These are phyloP conservation scores for Gasterosteus aculeatus DNA, from an alignment of 2,113 vertebrate genomes.

Conservation along the genomic window DNA sequence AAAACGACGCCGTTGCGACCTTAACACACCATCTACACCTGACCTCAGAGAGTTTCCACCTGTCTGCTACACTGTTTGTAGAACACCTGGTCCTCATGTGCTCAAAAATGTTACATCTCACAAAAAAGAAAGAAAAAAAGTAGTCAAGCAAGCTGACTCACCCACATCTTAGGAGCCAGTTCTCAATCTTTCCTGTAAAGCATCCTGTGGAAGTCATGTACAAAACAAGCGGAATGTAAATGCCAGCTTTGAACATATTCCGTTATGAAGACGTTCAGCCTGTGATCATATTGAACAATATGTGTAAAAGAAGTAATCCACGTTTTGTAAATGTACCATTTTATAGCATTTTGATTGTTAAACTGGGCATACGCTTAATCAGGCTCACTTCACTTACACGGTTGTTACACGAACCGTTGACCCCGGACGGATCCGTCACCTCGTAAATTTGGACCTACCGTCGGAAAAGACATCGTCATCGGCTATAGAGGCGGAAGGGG, in stretches of 20 bases:
- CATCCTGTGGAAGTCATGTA: conserved; percentile 77
- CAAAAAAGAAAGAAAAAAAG: conserved; percentile 11
- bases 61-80: conserved; percentile 18
- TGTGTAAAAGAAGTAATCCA: not conserved
- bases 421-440: not conserved
- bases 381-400: not conserved
- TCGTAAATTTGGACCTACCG: conserved; percentile 69
- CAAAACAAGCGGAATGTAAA: not conserved
- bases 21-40: conserved; percentile 42
- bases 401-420: not conserved
- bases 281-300: not conserved
- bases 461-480: conserved; percentile 84
- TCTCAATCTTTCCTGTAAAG: conserved; percentile 80
- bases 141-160: conserved; percentile 68
- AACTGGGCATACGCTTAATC: not conserved
- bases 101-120: conserved; percentile 4
- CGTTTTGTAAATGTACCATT: not conserved
- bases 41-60: conserved; percentile 63
- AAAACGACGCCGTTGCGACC: conserved; percentile 19
- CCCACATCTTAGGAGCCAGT: conserved; percentile 83
- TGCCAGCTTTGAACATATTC: not conserved
- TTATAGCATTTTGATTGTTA: not conserved
- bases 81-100: conserved; percentile 26
- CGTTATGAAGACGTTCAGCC: not conserved
- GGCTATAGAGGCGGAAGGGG: conserved; percentile 46